Percentiles rank a stretch among this genome's conserved stretches.
Conservation (phyloP, 2,888 invertebrate genomes). For the Caenorhabditis sp. region DNA sequence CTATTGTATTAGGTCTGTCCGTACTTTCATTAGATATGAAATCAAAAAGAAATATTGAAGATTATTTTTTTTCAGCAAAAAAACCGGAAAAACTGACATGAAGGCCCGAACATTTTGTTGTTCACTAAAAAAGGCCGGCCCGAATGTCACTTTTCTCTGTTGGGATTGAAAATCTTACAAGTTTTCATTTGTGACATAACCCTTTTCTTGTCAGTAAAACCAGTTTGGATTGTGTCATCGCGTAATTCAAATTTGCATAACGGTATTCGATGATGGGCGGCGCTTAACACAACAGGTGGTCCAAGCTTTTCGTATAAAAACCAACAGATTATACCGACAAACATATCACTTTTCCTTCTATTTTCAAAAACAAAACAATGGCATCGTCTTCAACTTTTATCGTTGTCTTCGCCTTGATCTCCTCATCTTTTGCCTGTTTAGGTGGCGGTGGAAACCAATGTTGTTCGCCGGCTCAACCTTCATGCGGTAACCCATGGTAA, state of each 20-base stretch:
- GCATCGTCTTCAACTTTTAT: slow-evolving; percentile 8
- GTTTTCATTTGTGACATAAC: not conserved
- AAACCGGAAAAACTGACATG: no score
- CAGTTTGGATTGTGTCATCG: not conserved
- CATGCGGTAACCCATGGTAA: slow-evolving; percentile 30
- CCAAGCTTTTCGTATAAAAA: not conserved
- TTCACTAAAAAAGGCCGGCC: no score
- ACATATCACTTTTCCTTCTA: not conserved
- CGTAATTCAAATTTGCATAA: not conserved
- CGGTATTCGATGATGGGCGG: not conserved
- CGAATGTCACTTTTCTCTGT: no score
- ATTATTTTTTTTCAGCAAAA: no score
- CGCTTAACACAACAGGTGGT: not conserved
- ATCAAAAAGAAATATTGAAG: no score
- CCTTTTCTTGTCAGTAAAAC: not conserved
- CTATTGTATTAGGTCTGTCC: no score
- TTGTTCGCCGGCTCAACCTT: slow-evolving; percentile 31
- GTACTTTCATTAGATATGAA: no score
- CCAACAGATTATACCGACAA: not conserved
- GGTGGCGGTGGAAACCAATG: slow-evolving; percentile 22
- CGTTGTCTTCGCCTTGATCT: slow-evolving; percentile 19
- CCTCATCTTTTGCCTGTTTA: slow-evolving; percentile 18
- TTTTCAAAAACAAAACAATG: slow-evolving; percentile 14
- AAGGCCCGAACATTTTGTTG: no score
- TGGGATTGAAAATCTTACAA: no score